phyloP scores from a whole-genome alignment of 2,888 invertebrate genomes.

The Ophioninae sp. region DNA sequence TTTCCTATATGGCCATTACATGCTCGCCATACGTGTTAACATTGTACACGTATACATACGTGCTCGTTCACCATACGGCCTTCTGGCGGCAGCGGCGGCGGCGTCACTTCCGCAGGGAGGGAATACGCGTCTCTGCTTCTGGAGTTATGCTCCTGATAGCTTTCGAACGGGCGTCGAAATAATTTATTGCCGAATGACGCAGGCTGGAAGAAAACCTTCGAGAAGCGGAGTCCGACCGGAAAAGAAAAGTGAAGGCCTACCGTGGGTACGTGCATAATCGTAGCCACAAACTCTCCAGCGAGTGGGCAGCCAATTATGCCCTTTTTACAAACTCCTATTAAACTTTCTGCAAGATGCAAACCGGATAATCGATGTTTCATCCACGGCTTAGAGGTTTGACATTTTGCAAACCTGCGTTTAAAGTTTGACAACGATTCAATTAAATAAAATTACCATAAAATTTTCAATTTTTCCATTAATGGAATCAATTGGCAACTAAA shows the following conservation, averaged over 20 bases:
- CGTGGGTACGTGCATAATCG: not conserved
- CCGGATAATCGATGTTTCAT: no score
- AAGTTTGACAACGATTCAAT: no score
- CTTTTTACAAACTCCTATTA: not conserved
- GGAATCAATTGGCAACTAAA: no score
- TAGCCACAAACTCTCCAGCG: not conserved
- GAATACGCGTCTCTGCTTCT: slow-evolving; percentile 27
- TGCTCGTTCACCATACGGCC: slow-evolving; percentile 50
- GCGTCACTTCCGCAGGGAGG: slow-evolving; percentile 59
- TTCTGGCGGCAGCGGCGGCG: slow-evolving; percentile 55
- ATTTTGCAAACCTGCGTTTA: no score
- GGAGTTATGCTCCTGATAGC: slow-evolving; percentile 44
- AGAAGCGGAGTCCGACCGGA: not conserved
- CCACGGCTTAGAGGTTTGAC: no score
- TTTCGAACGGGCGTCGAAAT: slow-evolving; percentile 40
- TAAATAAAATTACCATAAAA: no score
- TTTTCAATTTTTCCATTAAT: no score
- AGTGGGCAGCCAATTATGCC: not conserved
- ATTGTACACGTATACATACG: not conserved
- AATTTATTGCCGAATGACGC: slow-evolving; percentile 14
- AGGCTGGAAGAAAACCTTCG: not conserved
- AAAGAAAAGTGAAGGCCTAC: slow-evolving; percentile 2
- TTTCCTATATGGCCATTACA: slow-evolving; percentile 39
- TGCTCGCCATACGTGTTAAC: slow-evolving; percentile 40
- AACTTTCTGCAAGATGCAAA: no score